Conservation (phyloP, 2,888 invertebrate species). For the Hypolimnas misippus region DNA sequence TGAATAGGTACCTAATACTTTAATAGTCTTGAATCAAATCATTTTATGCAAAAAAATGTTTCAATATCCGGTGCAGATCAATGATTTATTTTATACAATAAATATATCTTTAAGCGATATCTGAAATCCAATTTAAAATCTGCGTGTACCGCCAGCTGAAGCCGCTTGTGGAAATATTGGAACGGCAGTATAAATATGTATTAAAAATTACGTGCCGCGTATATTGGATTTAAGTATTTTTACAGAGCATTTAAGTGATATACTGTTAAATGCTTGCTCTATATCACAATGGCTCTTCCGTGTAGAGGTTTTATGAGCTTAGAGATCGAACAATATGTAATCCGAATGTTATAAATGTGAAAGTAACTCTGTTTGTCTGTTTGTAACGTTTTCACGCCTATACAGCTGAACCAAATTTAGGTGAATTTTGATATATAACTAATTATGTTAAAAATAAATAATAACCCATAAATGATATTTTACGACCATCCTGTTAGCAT, state of each 20-base stretch:
- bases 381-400: too few relatives aligned
- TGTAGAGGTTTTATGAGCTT: not conserved
- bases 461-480: too few relatives aligned
- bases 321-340: not conserved
- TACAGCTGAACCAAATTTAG: too few relatives aligned
- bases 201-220: slow-evolving; percentile 69
- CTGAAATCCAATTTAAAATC: slow-evolving; percentile 67
- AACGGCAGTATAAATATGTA: slow-evolving; percentile 74
- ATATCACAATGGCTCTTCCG: not conserved
- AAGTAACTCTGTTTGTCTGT: too few relatives aligned
- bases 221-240: slow-evolving; percentile 43
- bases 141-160: slow-evolving; percentile 53
- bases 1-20: too few relatives aligned
- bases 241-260: slow-evolving; percentile 27
- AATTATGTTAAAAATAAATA: too few relatives aligned
- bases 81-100: slow-evolving; percentile 29
- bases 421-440: too few relatives aligned
- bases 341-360: too few relatives aligned
- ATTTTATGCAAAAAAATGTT: not conserved
- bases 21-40: not conserved
- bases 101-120: slow-evolving; percentile 47
- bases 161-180: slow-evolving; percentile 55
- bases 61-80: slow-evolving; percentile 16
- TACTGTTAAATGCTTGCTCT: slow-evolving; percentile 5
- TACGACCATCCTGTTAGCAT: too few relatives aligned